Base-by-base conservation (phyloP, 2,888 invertebrate species). In the Tuta absoluta region DNA sequence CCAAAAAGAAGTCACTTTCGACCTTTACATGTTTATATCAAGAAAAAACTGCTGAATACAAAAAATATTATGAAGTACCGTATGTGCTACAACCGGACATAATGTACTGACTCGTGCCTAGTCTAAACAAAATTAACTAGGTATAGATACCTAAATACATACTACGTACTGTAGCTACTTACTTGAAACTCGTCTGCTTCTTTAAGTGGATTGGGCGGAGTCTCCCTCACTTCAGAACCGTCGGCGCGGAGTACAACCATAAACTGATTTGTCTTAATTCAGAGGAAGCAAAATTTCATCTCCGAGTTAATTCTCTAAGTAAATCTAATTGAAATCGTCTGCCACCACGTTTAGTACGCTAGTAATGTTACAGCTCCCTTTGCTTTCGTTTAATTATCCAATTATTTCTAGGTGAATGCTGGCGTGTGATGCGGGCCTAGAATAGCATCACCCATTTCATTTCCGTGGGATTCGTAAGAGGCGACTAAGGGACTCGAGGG, bases 261-360 rank as follows among this genome's bases (percentile, higher is more conserved):
- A 78, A 80, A 73, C 75, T 74, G 75, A 81, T 82, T 81, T 81
- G 78, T 79, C 79, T 81, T 77, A 75, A 81, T 81, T 77, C 76
- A 72, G 77, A 76, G 77, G 73, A 77, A 71, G 73, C 72, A 72
- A 70, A 73, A 79, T 78, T 77, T 76, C 75, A 79, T 79, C 81
- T 76, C 75, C 75, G 72, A 69, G 71, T 71, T 68, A 76, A 75
- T 74, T 76, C 79, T 79, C 75, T 56, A 33, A 56, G 33, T 28
- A 56, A 56, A 56, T 56, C 33, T 8, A 76, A 72, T 53, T 53
- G 23, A 53, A 53, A 53, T 53, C 51, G 24, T 53, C 51, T 53
- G 51, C 19, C 49, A 49, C 23, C 23, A 23, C 69, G 72, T 72
- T 74, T 71, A 69, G 65, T 67, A 33, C 33, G 33, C 33, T 33